Percentiles rank a stretch among this genome's conserved stretches.
Evolutionary conservation across 2,888 invertebrate genomes (phyloP).

Genomic region (Xanthorhoe spadicearia): DNA sequence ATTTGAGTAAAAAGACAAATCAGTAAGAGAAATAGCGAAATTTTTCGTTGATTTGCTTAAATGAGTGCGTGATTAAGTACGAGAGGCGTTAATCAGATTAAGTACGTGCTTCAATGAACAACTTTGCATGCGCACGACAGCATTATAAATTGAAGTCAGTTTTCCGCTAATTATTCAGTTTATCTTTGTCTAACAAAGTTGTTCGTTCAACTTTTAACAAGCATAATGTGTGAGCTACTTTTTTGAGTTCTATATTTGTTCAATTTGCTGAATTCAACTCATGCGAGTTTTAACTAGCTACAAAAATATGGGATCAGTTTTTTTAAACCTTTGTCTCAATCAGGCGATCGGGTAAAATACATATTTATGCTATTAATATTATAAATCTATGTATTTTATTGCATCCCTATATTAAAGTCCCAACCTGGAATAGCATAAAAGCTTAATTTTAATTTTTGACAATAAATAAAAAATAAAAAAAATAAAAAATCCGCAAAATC

Average conservation of each 20-base stretch:
- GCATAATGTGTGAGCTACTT: conserved; percentile 13
- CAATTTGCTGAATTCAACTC: conserved; percentile 4
- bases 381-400: no score
- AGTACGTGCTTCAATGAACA: neutral
- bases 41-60: no score
- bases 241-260: conserved; percentile 10
- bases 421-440: no score
- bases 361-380: no score
- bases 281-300: conserved; percentile 10
- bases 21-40: no score
- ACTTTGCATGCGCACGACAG: conserved; percentile 24
- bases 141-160: conserved; percentile 22
- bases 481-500: no score
- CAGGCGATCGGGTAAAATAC: neutral
- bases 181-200: conserved; percentile 18
- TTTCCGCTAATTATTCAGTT: conserved; percentile 10
- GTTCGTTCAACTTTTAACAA: conserved; percentile 27
- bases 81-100: no score
- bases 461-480: no score
- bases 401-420: no score
- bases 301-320: neutral
- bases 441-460: no score
- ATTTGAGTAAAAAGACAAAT: no score
- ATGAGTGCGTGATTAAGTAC: no score
- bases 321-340: neutral